phyloP scores from a whole-genome alignment of 1,140 invertebrate genomes.

The Cydia splendana region DNA sequence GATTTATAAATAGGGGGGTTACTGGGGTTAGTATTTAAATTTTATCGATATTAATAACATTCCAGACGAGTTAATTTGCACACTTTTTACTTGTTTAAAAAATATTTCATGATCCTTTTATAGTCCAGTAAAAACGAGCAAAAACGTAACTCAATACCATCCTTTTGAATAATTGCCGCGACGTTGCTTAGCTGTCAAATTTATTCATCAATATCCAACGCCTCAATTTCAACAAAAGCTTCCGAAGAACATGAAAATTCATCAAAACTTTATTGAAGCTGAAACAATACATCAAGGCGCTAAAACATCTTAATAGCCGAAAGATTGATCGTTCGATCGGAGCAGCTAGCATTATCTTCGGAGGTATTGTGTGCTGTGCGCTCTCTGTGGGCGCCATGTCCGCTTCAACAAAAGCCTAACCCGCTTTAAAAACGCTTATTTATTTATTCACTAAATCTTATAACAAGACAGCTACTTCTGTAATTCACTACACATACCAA shows the following conservation, averaged over 20 bases:
- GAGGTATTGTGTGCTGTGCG: conserved; percentile 56
- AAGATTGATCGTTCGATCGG: conserved; percentile 72
- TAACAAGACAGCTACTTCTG: neutral
- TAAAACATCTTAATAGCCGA: conserved; percentile 78
- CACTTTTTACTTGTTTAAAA: neutral
- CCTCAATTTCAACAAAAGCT: conserved; percentile 71
- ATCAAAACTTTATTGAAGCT: conserved; percentile 79
- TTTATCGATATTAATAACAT: no score
- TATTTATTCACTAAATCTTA: conserved; percentile 53
- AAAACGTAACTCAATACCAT: conserved; percentile 46
- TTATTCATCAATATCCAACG: conserved; percentile 72
- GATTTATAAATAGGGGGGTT: no score
- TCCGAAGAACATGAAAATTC: conserved; percentile 72
- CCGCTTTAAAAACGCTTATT: conserved; percentile 55
- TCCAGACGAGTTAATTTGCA: no score
- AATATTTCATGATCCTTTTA: conserved; percentile 22
- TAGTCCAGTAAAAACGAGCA: conserved; percentile 36
- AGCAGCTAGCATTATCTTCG: conserved; percentile 67
- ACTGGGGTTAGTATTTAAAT: no score
- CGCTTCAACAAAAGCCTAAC: conserved; percentile 56
- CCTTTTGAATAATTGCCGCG: conserved; percentile 59
- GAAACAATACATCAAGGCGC: conserved; percentile 78
- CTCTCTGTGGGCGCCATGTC: conserved; percentile 44
- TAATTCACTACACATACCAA: neutral
- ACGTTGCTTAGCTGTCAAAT: conserved; percentile 70